Evolutionary conservation across 2,113 vertebrate species (phyloP).

Genomic region (Dipodomys spectabilis): DNA sequence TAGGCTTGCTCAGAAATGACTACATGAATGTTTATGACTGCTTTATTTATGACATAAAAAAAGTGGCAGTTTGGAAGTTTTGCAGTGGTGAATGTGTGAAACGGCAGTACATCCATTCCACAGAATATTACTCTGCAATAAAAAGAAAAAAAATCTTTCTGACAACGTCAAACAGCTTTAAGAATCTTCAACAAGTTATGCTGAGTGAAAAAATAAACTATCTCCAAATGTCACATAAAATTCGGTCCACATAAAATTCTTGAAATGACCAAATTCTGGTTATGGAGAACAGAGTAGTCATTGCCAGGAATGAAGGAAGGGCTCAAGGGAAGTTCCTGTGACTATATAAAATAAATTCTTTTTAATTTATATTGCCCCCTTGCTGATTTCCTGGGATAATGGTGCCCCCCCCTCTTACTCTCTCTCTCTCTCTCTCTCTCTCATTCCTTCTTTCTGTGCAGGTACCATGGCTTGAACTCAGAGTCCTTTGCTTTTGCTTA

Average conservation of each 20-base stretch:
- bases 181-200: background rate
- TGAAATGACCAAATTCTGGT: background rate
- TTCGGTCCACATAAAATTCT: background rate
- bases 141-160: background rate
- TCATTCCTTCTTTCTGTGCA: no score
- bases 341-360: background rate
- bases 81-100: background rate
- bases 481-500: no score
- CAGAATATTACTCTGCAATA: background rate
- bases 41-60: background rate
- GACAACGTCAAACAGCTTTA: rapidly evolving
- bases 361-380: background rate
- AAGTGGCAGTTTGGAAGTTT: background rate
- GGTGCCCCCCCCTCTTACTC: no score
- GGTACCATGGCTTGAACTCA: no score
- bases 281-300: background rate
- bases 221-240: background rate
- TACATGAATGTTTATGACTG: background rate
- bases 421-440: no score
- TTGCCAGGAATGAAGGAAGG: background rate
- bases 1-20: background rate
- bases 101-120: rapidly evolving
- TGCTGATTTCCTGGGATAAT: background rate
- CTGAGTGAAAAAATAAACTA: background rate
- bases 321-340: background rate